phyloP scores from a whole-genome alignment of 2,113 vertebrate genomes.

The Brachypteracias leptosomus region DNA sequence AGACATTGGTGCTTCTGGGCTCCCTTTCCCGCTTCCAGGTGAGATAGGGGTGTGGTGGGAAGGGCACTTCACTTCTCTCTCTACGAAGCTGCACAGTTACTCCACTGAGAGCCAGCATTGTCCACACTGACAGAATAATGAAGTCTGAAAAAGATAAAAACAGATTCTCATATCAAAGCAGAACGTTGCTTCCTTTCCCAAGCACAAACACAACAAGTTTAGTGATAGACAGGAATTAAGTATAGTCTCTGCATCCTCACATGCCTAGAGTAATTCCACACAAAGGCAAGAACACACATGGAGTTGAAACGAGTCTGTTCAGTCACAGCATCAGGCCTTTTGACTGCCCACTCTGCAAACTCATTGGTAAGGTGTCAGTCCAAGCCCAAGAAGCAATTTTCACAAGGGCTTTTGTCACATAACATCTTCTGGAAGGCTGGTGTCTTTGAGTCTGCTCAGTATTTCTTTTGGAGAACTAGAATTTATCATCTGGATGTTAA shows the following conservation, averaged over 20 bases:
- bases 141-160: conserved; percentile 76
- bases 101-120: conserved; percentile 81
- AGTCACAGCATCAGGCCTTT: background rate
- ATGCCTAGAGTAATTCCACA: background rate
- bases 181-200: background rate
- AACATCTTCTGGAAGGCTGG: background rate
- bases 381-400: background rate
- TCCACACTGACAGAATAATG: conserved; percentile 85
- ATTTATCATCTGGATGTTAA: background rate
- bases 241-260: background rate
- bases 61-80: conserved; percentile 80
- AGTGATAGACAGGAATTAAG: background rate
- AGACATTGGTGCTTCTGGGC: conserved; percentile 90
- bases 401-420: background rate
- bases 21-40: conserved; percentile 88
- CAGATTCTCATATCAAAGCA: background rate
- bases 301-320: background rate
- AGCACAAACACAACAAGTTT: background rate
- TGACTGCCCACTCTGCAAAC: background rate
- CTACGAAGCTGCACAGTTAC: conserved; percentile 84
- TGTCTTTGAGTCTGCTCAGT: background rate
- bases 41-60: conserved; percentile 90
- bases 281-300: background rate
- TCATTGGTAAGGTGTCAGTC: background rate
- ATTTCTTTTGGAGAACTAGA: background rate